Base-by-base conservation (phyloP, 2,888 invertebrate genomes). In the Steinernema carpocapsae region DNA sequence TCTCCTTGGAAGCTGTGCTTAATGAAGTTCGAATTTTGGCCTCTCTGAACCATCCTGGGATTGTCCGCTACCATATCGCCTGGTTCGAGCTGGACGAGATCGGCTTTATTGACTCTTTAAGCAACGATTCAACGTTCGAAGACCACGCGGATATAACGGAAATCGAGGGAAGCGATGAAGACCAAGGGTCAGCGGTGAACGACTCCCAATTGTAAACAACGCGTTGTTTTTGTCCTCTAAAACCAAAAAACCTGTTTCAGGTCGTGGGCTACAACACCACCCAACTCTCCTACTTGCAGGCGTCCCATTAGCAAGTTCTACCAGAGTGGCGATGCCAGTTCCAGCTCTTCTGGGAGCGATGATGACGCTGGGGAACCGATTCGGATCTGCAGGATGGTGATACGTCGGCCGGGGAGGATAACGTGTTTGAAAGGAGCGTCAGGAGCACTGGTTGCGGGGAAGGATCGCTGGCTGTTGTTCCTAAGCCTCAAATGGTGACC, bases 51-150 rank as follows among this genome's bases (percentile, higher is more conserved):
- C 88, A 88, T 76, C 79, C 79, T 10, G 86, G 88, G 73, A 84
- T 89, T 56, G 87, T 88, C 6, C 86, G 88, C 14, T 89, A 89
- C 77, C 87, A 88, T 75, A 83, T 83, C 51, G 87, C 88, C 17
- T 89, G 88, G 88, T 80, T 88, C 56, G 88, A 89, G 70, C 46
- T 86, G 76, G 84, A 83, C 14, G 56, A 56, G 56, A 24, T 3
- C 24, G 22, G 17, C 56, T 56, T 56, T 22, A 10, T 22, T 26
- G 56, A 14, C 10, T 22, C 56, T 12, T n/a, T n/a, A n/a, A 19
- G 22, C 26, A 7, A 22, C 17, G 51, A 51, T 22, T 56, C 26
- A 7, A 14, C 56, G 4, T 56, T 56, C 6, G 56, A 56, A 56
- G 3, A 22, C 2, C 3, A 12, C 2, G 26, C 26, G 26, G 26